Conservation (phyloP, 2,113 vertebrate species). For the Xiphophorus couchianus region DNA sequence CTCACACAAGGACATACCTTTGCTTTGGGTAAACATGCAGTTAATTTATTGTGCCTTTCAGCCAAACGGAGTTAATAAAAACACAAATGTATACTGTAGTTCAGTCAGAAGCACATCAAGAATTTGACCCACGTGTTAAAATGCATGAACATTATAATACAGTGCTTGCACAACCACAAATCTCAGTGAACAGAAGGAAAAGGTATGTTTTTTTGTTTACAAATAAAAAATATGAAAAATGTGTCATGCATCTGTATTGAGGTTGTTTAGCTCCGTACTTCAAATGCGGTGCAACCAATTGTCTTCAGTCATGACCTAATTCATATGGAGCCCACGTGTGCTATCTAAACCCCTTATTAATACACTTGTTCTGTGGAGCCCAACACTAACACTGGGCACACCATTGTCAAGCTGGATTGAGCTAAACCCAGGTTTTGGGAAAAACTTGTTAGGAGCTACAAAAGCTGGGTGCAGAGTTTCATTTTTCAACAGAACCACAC, state of each 20-base stretch:
- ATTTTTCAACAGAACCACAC: no score
- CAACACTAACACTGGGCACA: neutral
- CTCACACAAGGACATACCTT: neutral
- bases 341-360: neutral
- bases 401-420: neutral
- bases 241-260: no score
- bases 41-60: constrained; percentile 11
- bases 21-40: neutral
- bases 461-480: neutral
- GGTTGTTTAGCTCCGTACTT: no score
- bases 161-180: neutral
- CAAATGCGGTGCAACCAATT: no score
- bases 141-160: neutral
- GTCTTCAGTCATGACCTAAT: no score
- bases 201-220: no score
- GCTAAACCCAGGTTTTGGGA: neutral
- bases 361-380: neutral
- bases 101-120: constrained; percentile 12
- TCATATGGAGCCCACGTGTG: no score
- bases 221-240: no score
- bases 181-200: neutral
- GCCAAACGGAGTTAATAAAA: neutral
- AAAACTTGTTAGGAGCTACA: neutral
- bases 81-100: constrained; percentile 3
- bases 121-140: neutral